A percentile compares a stretch with the other conserved stretches of the same genome.
These are phyloP conservation scores for Mesitornis unicolor DNA, from an alignment of 2,113 vertebrate species.

Conservation along the genomic window DNA sequence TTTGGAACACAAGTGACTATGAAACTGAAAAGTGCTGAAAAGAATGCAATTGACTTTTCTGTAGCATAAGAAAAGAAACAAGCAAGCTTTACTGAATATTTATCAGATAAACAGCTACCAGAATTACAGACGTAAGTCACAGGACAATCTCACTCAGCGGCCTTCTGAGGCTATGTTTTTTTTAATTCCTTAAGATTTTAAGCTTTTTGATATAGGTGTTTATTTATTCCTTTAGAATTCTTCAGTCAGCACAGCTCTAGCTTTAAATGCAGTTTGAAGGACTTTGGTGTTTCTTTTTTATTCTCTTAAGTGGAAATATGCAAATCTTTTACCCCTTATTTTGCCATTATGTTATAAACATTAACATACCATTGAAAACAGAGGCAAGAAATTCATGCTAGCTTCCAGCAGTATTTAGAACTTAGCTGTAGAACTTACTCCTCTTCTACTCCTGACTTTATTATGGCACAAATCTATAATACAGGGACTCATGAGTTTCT, in stretches of 20 bases:
- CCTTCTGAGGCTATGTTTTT: not conserved
- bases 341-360: not conserved
- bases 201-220: not conserved
- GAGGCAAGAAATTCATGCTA: not conserved
- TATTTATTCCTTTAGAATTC: not conserved
- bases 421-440: fast-evolving
- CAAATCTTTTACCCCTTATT: not conserved
- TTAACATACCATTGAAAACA: not conserved
- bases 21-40: not conserved
- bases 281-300: not conserved
- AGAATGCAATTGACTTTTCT: not conserved
- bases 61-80: not conserved
- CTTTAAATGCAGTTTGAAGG: not conserved
- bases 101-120: not conserved
- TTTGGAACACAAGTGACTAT: not conserved
- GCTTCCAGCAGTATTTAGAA: not conserved
- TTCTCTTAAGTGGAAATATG: not conserved
- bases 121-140: not conserved
- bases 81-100: not conserved
- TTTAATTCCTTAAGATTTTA: not conserved
- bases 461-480: not conserved
- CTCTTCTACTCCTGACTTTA: not conserved
- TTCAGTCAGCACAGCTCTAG: not conserved
- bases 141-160: not conserved
- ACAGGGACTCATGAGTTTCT: not conserved